Evolutionary conservation across 2,888 invertebrate genomes (phyloP), one percentile per base, ranked within the genome.

Genomic region (Zootermopsis nevadensis): DNA sequence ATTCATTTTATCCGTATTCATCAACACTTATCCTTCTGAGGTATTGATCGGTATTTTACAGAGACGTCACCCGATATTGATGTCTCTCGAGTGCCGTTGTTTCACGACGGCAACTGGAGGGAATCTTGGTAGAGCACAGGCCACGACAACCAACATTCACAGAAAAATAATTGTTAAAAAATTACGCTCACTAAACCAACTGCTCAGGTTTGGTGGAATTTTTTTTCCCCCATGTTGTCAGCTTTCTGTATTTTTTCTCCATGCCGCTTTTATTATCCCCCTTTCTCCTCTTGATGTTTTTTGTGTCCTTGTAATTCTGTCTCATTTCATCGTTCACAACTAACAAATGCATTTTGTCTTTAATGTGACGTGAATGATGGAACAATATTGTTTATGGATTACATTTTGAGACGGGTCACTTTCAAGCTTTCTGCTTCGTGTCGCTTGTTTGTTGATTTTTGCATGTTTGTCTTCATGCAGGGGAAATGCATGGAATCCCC

Each of bases 41-140:
- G 35, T 74, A 27, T 53, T 77, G 77, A 55, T 77, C 55, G 77
- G 31, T 77, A 76, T 60, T 74, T 86, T 86, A 81, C 86, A 86
- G 86, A 86, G 80, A 76, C 84, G 76, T 83, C 86, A n/a, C 84
- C 85, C 38, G 86, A 86, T 83, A 86, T 86, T 48, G 86, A 86
- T 84, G 86, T 86, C 82, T 86, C 86, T 77, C 85, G 86, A 60
- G 86, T 86, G 81, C 86, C 86, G 84, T 84, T 86, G 82, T 86
- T 83, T 85, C 86, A 86, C 67, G 86, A 86, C 83, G 86, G 86
- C 82, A 86, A 85, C 85, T 86, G 86, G 86, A 83, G 86, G 82
- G 86, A 86, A 82, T 84, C 85, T 55, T 85, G 85, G 85, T 85
- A 85, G 85, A 84, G 48, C 66, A 67, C 77, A 55, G 30, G 35